Percentiles rank a stretch among this genome's conserved stretches.
phyloP scores from a whole-genome alignment of 2,888 invertebrate species.

The Liposcelis brunnea region DNA sequence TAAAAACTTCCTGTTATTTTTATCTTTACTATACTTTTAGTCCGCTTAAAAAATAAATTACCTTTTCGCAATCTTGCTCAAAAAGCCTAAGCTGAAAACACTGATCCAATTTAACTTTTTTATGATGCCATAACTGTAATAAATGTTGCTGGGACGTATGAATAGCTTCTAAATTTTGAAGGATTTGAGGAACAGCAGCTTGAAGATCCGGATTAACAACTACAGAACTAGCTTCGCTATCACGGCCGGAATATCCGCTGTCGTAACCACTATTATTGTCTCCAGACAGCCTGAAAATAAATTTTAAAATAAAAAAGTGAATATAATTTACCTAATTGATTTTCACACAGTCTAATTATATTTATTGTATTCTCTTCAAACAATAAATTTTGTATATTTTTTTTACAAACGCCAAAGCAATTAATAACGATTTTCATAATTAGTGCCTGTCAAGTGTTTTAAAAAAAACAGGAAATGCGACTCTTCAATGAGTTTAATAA shows the following conservation, averaged over 20 bases:
- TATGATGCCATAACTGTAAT: constrained; percentile 85
- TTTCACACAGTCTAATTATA: too few relatives aligned
- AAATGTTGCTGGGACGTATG: constrained; percentile 82
- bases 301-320: neutral
- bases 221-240: constrained; percentile 38
- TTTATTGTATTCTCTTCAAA: too few relatives aligned
- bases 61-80: constrained; percentile 95
- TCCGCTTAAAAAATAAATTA: too few relatives aligned
- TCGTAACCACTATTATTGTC: constrained; percentile 44
- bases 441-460: too few relatives aligned
- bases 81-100: constrained; percentile 90
- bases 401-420: too few relatives aligned
- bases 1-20: too few relatives aligned
- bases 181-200: constrained; percentile 45
- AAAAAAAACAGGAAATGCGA: too few relatives aligned
- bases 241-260: constrained; percentile 54
- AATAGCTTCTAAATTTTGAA: constrained; percentile 70
- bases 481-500: too few relatives aligned
- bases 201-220: constrained; percentile 43
- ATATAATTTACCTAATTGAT: too few relatives aligned
- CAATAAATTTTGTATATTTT: too few relatives aligned
- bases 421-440: too few relatives aligned
- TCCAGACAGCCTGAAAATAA: constrained; percentile 27
- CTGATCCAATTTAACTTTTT: constrained; percentile 86
- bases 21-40: too few relatives aligned